Base-by-base conservation (phyloP, 2,797 vertebrate species). In the Falco biarmicus region DNA sequence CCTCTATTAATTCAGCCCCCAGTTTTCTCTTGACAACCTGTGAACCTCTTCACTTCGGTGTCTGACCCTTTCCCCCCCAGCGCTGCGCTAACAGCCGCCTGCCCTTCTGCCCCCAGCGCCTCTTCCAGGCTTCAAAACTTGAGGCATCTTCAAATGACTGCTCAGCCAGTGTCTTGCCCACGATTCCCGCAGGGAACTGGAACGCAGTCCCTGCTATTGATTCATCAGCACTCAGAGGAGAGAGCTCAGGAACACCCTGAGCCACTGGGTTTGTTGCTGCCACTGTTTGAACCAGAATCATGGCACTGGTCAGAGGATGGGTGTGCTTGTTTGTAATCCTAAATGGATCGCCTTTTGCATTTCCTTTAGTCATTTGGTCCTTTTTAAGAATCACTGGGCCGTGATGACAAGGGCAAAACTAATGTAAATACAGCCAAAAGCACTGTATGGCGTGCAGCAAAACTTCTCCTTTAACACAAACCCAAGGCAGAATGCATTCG, bases 11-110 rank as follows among this genome's bases (percentile, higher is more conserved):
- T 59, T 74, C 90, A 94, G 16, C 24, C 18, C 47, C 31, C 63
- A 31, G 47, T 73, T 94, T 94, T 94, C 61, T 29, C 54, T 45
- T 45, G 48, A 45, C 15, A 4, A 41, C 31, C 57, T 31, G 21
- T 41, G 39, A 78, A 76, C 17, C 22, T 61, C 47, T 87, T 73
- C 51, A 53, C 50, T 51, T 69, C 25, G 81, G 57, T 6, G 7
- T 34, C 65, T 51, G 37, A 83, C 26, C n/a, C 21, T 34, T 84
- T 60, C 25, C 53, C 9, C 31, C 10, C 0, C 32, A 37, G 32
- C 2, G 1, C 8, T 5, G 11, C 56, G 13, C 60, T 60, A 50
- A 66, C 7, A 34, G 20, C 34, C 0, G 0, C 41, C 53, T 45
- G 47, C 15, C 37, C 18, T 20, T 43, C 60, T 56, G 54, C 16